These are phyloP conservation scores for Drosophila littoralis DNA, from an alignment of 1,140 invertebrate species.

Conservation along the genomic window DNA sequence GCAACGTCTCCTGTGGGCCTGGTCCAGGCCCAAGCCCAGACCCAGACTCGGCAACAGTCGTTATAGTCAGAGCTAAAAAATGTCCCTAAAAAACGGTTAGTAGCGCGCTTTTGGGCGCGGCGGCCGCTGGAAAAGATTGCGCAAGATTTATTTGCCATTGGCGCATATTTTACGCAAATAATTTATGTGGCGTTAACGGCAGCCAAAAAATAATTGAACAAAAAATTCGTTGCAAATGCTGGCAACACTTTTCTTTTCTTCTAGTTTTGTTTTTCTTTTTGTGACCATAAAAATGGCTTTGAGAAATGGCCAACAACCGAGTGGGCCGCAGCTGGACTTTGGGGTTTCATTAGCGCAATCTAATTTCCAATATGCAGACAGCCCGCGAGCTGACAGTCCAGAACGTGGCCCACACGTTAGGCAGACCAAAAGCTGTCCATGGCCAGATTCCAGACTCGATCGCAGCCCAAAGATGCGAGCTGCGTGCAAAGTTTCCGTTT, in stretches of 20 bases:
- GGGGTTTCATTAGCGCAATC: constrained; percentile 74
- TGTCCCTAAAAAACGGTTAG: constrained; percentile 21
- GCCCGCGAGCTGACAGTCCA: constrained; percentile 18
- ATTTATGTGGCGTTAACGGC: constrained; percentile 70
- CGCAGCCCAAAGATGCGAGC: constrained; percentile 6
- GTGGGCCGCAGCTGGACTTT: constrained; percentile 12
- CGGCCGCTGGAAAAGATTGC: constrained; percentile 62
- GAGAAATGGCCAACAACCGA: constrained; percentile 55
- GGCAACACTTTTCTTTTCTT: constrained; percentile 9
- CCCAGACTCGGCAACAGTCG: background rate
- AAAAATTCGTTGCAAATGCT: constrained; percentile 43
- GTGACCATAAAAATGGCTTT: constrained; percentile 71
- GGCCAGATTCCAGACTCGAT: background rate
- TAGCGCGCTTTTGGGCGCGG: constrained; percentile 46
- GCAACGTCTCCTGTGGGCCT: background rate
- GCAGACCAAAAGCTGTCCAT: constrained; percentile 1
- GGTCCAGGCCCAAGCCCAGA: background rate
- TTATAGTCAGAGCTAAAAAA: constrained; percentile 32
- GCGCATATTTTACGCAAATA: constrained; percentile 83
- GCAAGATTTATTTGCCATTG: constrained; percentile 77
- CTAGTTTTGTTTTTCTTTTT: background rate
- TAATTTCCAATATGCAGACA: constrained; percentile 52
- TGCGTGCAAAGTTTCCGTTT: background rate
- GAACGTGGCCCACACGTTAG: constrained; percentile 43
- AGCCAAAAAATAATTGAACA: constrained; percentile 73